Evolutionary conservation across 2,888 invertebrate species (phyloP).

Genomic region (Epsilonema sp.): DNA sequence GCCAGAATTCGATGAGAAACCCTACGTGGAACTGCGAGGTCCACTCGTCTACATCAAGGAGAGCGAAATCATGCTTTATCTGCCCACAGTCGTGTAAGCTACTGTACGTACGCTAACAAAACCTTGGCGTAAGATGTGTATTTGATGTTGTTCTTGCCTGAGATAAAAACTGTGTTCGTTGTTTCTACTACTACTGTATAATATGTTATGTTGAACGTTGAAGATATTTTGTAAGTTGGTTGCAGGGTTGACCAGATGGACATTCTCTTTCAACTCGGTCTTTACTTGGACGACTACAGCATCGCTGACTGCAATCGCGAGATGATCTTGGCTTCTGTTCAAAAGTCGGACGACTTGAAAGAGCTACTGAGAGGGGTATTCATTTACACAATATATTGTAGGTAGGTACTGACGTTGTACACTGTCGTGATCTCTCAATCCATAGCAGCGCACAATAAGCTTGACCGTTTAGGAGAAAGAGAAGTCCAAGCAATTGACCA

Average conservation of each 20-base stretch:
- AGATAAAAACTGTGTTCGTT: too few species aligned
- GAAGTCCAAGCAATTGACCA: constrained; percentile 81
- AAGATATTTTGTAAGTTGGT: too few species aligned
- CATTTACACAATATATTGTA: too few species aligned
- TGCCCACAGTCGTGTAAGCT: constrained; percentile 17
- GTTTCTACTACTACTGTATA: too few species aligned
- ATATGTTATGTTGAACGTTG: too few species aligned
- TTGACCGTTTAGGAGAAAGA: constrained; percentile 53
- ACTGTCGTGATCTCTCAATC: too few species aligned
- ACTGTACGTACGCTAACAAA: too few species aligned
- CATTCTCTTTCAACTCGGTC: constrained; percentile 66
- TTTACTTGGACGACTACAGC: constrained; percentile 91
- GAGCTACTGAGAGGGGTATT: constrained; percentile 55
- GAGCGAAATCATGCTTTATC: constrained; percentile 15
- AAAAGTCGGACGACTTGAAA: constrained; percentile 87
- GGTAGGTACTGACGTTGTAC: too few species aligned
- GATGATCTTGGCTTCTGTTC: constrained; percentile 71
- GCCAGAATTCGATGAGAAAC: too few species aligned
- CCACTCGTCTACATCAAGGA: constrained; percentile 15
- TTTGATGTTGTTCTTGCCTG: too few species aligned
- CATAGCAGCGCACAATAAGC: too few species aligned
- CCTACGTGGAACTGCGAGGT: constrained; percentile 15
- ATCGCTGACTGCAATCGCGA: constrained; percentile 88
- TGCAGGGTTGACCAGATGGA: constrained; percentile 64
- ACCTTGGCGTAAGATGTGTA: too few species aligned